Conservation (phyloP, 92 coral and sea anemone genomes). For the Umimayanthus kanabou region DNA sequence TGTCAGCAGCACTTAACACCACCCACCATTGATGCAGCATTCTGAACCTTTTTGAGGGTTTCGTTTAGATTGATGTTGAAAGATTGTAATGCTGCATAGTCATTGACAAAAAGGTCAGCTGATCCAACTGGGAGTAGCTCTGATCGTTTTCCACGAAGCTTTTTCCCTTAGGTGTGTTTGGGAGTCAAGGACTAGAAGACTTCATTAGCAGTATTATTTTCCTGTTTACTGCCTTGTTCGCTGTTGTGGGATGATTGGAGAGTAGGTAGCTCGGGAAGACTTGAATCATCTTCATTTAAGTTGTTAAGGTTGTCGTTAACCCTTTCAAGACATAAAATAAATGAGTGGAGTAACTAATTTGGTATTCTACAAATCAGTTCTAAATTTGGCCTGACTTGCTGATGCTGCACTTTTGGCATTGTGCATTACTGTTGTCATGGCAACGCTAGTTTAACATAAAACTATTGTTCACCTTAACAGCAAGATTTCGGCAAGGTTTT, state of each 20-base stretch:
- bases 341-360: too few species aligned
- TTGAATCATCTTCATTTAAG: not conserved
- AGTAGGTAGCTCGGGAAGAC: not conserved
- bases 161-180: slow-evolving; percentile 9
- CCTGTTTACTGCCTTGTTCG: not conserved
- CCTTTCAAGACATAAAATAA: too few species aligned
- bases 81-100: not conserved
- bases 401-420: too few species aligned
- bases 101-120: slow-evolving; percentile 13
- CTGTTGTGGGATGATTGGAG: too few species aligned
- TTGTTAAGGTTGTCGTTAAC: too few species aligned
- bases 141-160: not conserved
- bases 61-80: not conserved
- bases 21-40: not conserved
- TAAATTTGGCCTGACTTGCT: too few species aligned
- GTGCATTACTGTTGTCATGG: too few species aligned
- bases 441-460: too few species aligned
- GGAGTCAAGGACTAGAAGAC: not conserved
- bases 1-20: too few species aligned
- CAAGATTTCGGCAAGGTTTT: too few species aligned
- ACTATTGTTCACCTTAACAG: too few species aligned
- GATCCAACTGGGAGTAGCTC: not conserved
- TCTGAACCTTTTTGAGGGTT: slow-evolving; percentile 4
- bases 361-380: too few species aligned
- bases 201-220: not conserved